Evolutionary conservation across 2,888 invertebrate genomes (phyloP).

Genomic region (Operophtera brumata): DNA sequence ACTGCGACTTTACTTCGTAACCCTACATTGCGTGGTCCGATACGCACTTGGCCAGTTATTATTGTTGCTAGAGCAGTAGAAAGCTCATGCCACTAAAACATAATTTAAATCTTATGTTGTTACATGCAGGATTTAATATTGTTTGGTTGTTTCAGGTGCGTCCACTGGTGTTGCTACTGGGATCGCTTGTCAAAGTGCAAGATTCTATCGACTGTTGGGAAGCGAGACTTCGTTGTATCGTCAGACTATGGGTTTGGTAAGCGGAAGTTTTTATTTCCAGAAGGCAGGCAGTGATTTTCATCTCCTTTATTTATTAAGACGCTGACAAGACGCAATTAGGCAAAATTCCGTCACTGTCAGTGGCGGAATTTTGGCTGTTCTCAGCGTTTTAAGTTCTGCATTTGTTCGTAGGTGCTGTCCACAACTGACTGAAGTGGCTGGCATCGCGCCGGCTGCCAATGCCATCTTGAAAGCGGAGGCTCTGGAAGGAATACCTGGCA

Average conservation of each 20-base stretch:
- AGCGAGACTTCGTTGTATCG: constrained; percentile 91
- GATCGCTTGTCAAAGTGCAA: constrained; percentile 93
- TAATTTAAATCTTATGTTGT: neutral
- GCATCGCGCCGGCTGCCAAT: constrained; percentile 66
- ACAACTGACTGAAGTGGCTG: constrained; percentile 72
- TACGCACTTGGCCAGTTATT: too few relatives aligned
- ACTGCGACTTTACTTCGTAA: too few relatives aligned
- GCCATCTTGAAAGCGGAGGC: constrained; percentile 66
- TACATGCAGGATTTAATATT: neutral
- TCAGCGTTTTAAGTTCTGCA: neutral
- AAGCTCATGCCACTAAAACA: too few relatives aligned
- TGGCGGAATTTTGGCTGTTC: too few relatives aligned
- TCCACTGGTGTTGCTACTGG: constrained; percentile 93
- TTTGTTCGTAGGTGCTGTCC: constrained; percentile 68
- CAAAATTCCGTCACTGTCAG: too few relatives aligned
- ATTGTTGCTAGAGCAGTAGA: too few relatives aligned
- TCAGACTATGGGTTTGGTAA: constrained; percentile 88
- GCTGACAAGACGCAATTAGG: too few relatives aligned
- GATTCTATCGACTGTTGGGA: constrained; percentile 95
- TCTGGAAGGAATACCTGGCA: constrained; percentile 64
- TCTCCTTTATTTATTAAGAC: too few relatives aligned
- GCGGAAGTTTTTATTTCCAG: constrained; percentile 27
- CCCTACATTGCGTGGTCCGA: too few relatives aligned
- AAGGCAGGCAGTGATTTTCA: too few relatives aligned
- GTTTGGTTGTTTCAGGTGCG: constrained; percentile 79